Evolutionary conservation across 2,113 vertebrate species (phyloP), one percentile per base, ranked within the genome.

Genomic region (Neofelis nebulosa): DNA sequence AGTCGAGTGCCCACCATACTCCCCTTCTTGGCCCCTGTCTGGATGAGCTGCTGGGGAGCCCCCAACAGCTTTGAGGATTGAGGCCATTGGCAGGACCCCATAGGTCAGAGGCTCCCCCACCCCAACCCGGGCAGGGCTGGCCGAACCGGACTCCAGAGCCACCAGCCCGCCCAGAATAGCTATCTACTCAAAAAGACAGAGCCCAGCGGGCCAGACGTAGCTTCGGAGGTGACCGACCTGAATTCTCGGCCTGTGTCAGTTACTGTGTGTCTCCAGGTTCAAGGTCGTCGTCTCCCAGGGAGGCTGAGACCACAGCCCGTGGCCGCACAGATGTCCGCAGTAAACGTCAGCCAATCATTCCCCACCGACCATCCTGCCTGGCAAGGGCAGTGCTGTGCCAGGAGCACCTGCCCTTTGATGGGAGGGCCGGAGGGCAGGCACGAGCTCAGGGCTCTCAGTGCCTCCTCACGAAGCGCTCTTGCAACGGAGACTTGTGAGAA

Each of bases 1-100:
- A 48, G 48, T 1, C 27, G 0, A 2, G 0, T 61, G 31, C 57
- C 50, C 12, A 15, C 41, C 15, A 4, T 9, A 4, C 19, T 31
- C 27, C 7, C 14, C 15, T 61, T 66, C 71, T 91, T 12, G 50
- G 71, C 55, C 10, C 23, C 25, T 31, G 7, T 18, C 29, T n/a
- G 27, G 50, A 15, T 10, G 82, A 79, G 5, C 21, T 25, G 33
- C 89, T 52, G 13, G n/a, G 38, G 36, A 41, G 88, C 15, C 63
- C n/a, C 83, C 65, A 13, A 18, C 18, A 65, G 27, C 50, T 38
- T 65, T 18, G 63, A 80, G 48, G n/a, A 41, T 9, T 0, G 36
- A 65, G 14, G 71, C 65, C 27, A 21, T 0, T 7, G 7, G 16
- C 52, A 15, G 41, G 36, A 73, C 38, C 31, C 31, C 1, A 2